Conservation (phyloP, 1,140 invertebrate genomes). For the Antheraea pernyi region DNA sequence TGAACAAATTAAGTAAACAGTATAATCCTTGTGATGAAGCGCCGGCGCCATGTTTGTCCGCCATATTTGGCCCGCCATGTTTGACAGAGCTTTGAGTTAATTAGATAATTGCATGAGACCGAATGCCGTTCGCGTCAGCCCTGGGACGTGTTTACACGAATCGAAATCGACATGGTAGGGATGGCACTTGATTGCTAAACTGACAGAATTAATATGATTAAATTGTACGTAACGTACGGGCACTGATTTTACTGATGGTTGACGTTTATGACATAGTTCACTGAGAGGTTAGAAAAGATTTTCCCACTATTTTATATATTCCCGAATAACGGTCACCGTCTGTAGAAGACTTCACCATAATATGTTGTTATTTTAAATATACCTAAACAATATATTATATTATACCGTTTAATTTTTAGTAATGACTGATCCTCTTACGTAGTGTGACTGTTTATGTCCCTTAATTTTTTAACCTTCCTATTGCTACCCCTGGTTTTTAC, state of each 20-base stretch:
- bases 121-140: constrained; percentile 39
- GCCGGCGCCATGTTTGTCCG: constrained; percentile 44
- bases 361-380: too few relatives aligned
- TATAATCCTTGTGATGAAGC: constrained; percentile 45
- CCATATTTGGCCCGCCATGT: constrained; percentile 45
- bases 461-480: too few relatives aligned
- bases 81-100: constrained; percentile 35
- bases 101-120: constrained; percentile 66
- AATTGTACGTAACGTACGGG: not conserved
- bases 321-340: too few relatives aligned
- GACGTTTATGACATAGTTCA: constrained; percentile 8
- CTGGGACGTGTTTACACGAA: constrained; percentile 35
- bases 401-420: too few relatives aligned
- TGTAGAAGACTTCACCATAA: too few relatives aligned
- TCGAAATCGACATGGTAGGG: constrained; percentile 8
- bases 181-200: constrained; percentile 11
- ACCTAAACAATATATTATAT: too few relatives aligned
- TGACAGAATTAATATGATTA: constrained; percentile 12
- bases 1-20: constrained; percentile 63
- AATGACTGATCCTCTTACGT: too few relatives aligned
- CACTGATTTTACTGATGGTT: constrained; percentile 10
- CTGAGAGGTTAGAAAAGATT: constrained; percentile 5
- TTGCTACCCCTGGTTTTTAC: too few relatives aligned
- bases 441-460: too few relatives aligned
- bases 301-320: too few relatives aligned